Evolutionary conservation across 2,113 vertebrate genomes (phyloP), one percentile per base, ranked within the genome.

Genomic region (Sminthopsis crassicaudata): DNA sequence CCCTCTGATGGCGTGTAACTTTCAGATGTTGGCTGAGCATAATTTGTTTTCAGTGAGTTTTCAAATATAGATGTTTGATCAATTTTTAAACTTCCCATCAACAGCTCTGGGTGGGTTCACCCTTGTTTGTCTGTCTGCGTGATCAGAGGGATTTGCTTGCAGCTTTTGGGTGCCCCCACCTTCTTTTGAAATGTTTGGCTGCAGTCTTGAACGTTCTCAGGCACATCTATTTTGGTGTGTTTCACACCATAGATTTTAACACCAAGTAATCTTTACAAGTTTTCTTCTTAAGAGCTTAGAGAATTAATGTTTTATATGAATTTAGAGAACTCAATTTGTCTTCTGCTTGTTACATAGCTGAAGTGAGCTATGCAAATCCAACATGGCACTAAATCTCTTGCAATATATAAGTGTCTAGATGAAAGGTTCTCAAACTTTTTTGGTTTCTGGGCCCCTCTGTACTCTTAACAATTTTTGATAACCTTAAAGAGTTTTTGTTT

Each of bases 211-310:
- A 92, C 26, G 16, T 90, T 84, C 46, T 50, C 53, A 89, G 50
- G 54, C 91, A 57, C 8, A 42, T 94, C 94, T 90, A 4, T 46
- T 46, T 36, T 76, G 23, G 27, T 89, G 25, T 92, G 46, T 93
- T 95, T 93, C 57, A 84, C 89, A 89, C 53, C 9, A 5, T 16
- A 91, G 93, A 46, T 84, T 94, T 94, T 26, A 89, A 67, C 19
- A 26, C 26, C 16, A 50, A 88, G 46, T 27, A 30, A 11, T 91
- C 57, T 88, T 90, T 60, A 54, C 52, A 88, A 24, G 53, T 90
- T 94, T 95, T 55, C 90, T 94, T 90, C 57, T 46, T 90, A 50
- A 90, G 89, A 90, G 89, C 89, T 48, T 51, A 90, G 67, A 50
- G 48, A 90, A 90, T 90, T 90, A 90, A 90, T 90, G 48, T 50